phyloP scores from a whole-genome alignment of 2,797 vertebrate genomes.

The Acropternis orthonyx region DNA sequence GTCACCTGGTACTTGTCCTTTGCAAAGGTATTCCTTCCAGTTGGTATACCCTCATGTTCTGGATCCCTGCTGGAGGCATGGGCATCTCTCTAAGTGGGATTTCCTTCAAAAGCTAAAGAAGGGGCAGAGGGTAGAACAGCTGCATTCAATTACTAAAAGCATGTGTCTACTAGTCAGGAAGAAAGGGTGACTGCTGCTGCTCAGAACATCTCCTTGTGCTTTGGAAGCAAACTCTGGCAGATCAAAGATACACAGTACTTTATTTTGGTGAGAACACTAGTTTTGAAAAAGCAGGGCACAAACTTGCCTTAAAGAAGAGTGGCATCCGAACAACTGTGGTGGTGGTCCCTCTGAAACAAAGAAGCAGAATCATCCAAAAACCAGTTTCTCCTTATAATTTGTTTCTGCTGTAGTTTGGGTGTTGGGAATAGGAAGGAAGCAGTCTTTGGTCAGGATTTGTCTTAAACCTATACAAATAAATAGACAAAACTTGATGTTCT shows the following conservation, averaged over 20 bases:
- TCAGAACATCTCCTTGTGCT: not conserved
- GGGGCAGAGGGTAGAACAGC: not conserved
- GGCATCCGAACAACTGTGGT: not conserved
- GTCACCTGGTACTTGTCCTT: not conserved
- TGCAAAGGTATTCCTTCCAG: not conserved
- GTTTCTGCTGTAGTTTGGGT: not conserved
- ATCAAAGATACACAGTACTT: not conserved
- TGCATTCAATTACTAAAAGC: conserved; percentile 27
- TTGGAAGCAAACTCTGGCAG: not conserved
- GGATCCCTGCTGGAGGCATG: not conserved
- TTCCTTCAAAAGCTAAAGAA: conserved; percentile 20
- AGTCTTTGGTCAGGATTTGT: not conserved
- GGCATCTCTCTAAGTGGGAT: not conserved
- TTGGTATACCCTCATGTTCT: not conserved
- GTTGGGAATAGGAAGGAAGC: not conserved
- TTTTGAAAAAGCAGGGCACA: not conserved
- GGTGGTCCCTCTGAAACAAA: not conserved
- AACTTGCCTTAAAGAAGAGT: not conserved
- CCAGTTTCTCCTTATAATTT: not conserved
- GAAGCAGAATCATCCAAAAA: not conserved
- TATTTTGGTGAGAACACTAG: not conserved
- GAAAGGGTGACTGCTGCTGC: conserved; percentile 1
- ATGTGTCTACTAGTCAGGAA: not conserved
- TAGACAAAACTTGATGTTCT: not conserved
- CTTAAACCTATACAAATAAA: not conserved